Conservation (phyloP, 1,140 invertebrate species). For the silkworm (Bombyx mori) region ASM3026992v2 NC_085127.1:4959001-4959500, state of each 20-base stretch:
- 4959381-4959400: slow-evolving; percentile 42
- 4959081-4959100: slow-evolving; percentile 72
- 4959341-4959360: slow-evolving; percentile 49
- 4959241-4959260: slow-evolving; percentile 44
- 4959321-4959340: slow-evolving; percentile 40
- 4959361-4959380: slow-evolving; percentile 61
- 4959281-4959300: slow-evolving; percentile 21
- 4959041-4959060: slow-evolving; percentile 51
- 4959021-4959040: slow-evolving; percentile 69
- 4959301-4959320: slow-evolving; percentile 29
- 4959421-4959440: slow-evolving; percentile 66
- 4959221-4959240: slow-evolving; percentile 67
- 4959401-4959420: slow-evolving; percentile 51
- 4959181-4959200: slow-evolving; percentile 58
- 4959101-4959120: slow-evolving; percentile 67
- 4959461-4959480: slow-evolving; percentile 66
- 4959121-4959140: slow-evolving; percentile 53
- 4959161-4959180: slow-evolving; percentile 69
- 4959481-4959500: slow-evolving; percentile 42
- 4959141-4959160: slow-evolving; percentile 59
- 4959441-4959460: slow-evolving; percentile 68
- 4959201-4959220: slow-evolving; percentile 73
- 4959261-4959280: slow-evolving; percentile 39
- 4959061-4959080: slow-evolving; percentile 71
- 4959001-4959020: slow-evolving; percentile 58